Conservation (phyloP, 2,113 vertebrate species). For the Onychostruthus taczanowskii region DNA sequence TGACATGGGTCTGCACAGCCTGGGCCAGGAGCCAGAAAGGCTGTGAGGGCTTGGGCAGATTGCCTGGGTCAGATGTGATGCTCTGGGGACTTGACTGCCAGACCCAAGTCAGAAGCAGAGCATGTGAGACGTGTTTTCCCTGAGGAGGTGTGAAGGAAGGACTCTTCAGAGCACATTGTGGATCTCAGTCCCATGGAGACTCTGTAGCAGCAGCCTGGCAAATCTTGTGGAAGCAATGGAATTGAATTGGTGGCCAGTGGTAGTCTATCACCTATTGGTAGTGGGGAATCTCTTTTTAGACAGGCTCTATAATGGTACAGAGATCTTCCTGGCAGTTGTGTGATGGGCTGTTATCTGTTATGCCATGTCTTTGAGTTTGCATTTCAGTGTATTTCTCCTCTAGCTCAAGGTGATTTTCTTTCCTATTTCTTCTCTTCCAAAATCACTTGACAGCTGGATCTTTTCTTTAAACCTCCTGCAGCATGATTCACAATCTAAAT, state of each 20-base stretch:
- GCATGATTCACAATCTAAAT: conserved; percentile 26
- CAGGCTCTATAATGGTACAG: neutral
- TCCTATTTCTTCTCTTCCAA: neutral
- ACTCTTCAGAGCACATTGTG: accelerated
- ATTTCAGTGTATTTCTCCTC: neutral
- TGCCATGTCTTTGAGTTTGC: neutral
- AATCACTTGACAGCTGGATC: conserved; percentile 38
- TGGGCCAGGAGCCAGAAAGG: neutral
- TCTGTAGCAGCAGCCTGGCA: neutral
- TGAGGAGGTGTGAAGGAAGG: neutral
- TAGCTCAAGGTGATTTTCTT: neutral
- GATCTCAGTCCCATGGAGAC: neutral
- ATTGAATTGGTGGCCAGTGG: neutral
- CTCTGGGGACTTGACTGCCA: neutral
- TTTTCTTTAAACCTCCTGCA: conserved; percentile 5
- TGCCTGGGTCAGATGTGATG: neutral
- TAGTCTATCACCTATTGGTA: neutral
- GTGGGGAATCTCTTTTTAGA: neutral
- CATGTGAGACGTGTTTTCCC: neutral
- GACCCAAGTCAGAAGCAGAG: neutral
- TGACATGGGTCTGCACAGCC: neutral
- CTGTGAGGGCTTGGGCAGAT: neutral
- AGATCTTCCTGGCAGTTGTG: neutral
- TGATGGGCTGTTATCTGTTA: neutral
- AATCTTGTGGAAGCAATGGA: neutral